A percentile compares a stretch with the other conserved stretches of the same genome.
Evolutionary conservation across 2,797 vertebrate species (phyloP).

Genomic region (Scleropages formosus): DNA sequence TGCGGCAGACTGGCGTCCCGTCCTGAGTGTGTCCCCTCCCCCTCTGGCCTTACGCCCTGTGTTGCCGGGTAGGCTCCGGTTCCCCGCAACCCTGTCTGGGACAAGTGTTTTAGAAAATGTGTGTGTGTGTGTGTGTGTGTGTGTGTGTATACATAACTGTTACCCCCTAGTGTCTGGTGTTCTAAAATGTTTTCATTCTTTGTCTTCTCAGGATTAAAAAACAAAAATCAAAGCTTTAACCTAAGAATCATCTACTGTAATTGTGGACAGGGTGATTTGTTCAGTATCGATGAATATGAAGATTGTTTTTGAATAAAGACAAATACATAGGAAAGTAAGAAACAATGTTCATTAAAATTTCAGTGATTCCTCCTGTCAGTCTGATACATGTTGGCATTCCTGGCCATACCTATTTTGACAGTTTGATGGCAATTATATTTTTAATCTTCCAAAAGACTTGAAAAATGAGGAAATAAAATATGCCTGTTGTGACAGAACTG

Average conservation of each 20-base stretch:
- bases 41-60: too few species aligned
- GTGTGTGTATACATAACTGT: too few species aligned
- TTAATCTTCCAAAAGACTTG: conserved; percentile 51
- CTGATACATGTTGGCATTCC: conserved; percentile 49
- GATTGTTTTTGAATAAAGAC: conserved; percentile 49
- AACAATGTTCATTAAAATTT: conserved; percentile 47
- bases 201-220: conserved; percentile 47
- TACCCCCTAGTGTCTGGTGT: too few species aligned
- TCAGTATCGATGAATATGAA: conserved; percentile 52
- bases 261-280: conserved; percentile 52
- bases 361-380: conserved; percentile 35
- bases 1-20: too few species aligned
- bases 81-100: too few species aligned
- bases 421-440: conserved; percentile 50
- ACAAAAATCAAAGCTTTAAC: conserved; percentile 49
- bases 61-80: too few species aligned
- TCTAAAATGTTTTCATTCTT: conserved; percentile 60
- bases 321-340: conserved; percentile 29
- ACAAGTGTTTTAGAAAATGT: too few species aligned
- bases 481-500: conserved; percentile 38
- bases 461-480: conserved; percentile 52
- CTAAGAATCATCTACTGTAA: conserved; percentile 46
- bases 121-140: too few species aligned
- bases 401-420: conserved; percentile 49
- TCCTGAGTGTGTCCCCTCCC: too few species aligned